Evolutionary conservation across 1,140 invertebrate genomes (phyloP), one percentile per base, ranked within the genome.

Genomic region (Leptopilina clavipes): DNA sequence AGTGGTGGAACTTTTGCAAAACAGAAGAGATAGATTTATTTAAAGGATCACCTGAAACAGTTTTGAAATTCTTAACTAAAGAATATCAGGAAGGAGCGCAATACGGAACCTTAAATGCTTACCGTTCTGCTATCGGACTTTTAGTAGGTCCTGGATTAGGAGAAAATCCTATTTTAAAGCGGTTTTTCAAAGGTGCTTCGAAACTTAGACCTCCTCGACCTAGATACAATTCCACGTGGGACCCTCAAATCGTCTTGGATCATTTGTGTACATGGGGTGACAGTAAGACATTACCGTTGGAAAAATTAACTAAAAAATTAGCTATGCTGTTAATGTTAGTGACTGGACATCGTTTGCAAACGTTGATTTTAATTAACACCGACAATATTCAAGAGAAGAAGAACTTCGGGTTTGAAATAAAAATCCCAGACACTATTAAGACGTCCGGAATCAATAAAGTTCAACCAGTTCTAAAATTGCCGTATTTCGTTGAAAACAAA

Each of bases 51-150:
- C 59, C 48, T 3, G 0, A 17, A 0, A 0, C 0, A 7, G 12
- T 77, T 22, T 43, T 78, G 40, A 11, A n/a, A 43, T 79, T 79
- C 72, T 44, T 79, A 11, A 76, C 59, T n/a, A 1, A 44, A n/a
- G 71, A 76, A 31, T 56, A 22, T 72, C 52, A 76, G 12, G 48
- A 71, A 14, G 76, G 76, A 12, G 18, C 14, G 0, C 73, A 73
- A 0, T 45, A 77, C 44, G 59, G 80, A 5, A 14, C 74, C 6
- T 0, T 86, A 40, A 86, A 85, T 40, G 52, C 54, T 1, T 80
- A 71, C 40, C 72, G 80, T 45, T 85, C 83, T 11, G 83, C 85
- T 1, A 43, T 84, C 11, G 75, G 79, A 3, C 54, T 83, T 1
- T 18, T 85, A 0, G n/a, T 82, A 25, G 72, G 71, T 14, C 18